Conservation (phyloP, 2,797 vertebrate species). For the Coreius guichenoti region DNA sequence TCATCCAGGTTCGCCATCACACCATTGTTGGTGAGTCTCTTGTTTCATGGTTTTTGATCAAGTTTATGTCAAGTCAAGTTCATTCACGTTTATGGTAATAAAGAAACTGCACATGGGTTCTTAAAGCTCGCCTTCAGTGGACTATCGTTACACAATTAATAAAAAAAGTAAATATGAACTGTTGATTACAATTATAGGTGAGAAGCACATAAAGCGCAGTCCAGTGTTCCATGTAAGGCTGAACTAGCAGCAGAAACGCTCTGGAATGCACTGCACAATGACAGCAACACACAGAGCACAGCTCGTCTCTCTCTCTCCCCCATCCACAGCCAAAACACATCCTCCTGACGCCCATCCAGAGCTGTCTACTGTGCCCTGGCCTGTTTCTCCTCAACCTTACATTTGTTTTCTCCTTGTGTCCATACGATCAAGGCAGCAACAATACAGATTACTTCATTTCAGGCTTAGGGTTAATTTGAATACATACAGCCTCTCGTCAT, state of each 20-base stretch:
- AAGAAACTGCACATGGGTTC: too few relatives aligned
- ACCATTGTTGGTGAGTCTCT: too few relatives aligned
- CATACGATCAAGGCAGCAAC: constrained; percentile 1
- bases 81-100: too few relatives aligned
- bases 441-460: background rate
- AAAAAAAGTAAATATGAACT: too few relatives aligned
- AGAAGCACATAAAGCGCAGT: constrained; percentile 17
- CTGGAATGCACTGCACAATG: constrained; percentile 32
- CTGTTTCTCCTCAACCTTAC: constrained; percentile 47
- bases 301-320: background rate
- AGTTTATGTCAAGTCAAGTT: too few relatives aligned
- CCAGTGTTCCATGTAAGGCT: constrained; percentile 42
- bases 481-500: background rate
- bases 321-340: constrained; percentile 7
- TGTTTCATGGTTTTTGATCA: too few relatives aligned
- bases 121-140: too few relatives aligned
- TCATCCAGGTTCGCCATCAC: too few relatives aligned
- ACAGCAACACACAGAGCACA: background rate
- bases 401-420: constrained; percentile 10
- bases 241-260: constrained; percentile 7
- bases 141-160: too few relatives aligned
- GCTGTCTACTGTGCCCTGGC: constrained; percentile 18
- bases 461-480: background rate
- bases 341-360: constrained; percentile 20
- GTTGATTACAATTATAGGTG: background rate